Percentiles rank a stretch among this genome's conserved stretches.
Conservation (phyloP, 2,888 invertebrate genomes). For the Polia nebulosa region DNA sequence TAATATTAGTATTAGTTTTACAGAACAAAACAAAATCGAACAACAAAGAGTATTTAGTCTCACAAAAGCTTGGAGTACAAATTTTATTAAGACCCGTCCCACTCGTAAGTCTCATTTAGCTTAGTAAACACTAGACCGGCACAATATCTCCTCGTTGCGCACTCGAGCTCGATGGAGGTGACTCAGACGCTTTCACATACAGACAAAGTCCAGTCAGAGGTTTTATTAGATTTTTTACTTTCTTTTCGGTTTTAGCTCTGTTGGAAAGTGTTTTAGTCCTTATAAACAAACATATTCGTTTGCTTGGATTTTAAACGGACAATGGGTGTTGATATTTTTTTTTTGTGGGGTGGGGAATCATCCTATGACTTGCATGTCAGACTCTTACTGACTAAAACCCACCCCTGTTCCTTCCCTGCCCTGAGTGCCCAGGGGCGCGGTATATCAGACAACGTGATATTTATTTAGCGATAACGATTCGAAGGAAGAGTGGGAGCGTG, state of each 20-base stretch:
- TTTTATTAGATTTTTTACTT: conserved; percentile 17
- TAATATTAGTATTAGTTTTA: no score
- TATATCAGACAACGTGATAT: no score
- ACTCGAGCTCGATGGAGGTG: conserved; percentile 31
- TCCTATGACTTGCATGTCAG: no score
- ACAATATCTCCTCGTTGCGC: conserved; percentile 62
- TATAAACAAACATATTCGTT: not conserved
- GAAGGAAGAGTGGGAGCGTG: no score
- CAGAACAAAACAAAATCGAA: conserved; percentile 15
- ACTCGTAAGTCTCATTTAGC: conserved; percentile 62
- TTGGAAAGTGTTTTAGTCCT: not conserved
- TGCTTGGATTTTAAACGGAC: not conserved
- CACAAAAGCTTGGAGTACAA: conserved; percentile 22
- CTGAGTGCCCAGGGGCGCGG: no score
- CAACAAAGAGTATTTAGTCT: conserved; percentile 18
- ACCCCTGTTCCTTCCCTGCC: no score
- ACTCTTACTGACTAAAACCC: no score
- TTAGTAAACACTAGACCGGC: conserved; percentile 52
- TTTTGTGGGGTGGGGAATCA: no score
- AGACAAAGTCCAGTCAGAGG: not conserved
- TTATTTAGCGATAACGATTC: no score
- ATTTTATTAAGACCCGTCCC: conserved; percentile 54
- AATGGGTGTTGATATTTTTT: no score
- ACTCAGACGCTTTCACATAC: conserved; percentile 16
- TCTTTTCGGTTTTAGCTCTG: not conserved